Evolutionary conservation across 2,797 vertebrate species (phyloP).

Genomic region (Menidia menidia): DNA sequence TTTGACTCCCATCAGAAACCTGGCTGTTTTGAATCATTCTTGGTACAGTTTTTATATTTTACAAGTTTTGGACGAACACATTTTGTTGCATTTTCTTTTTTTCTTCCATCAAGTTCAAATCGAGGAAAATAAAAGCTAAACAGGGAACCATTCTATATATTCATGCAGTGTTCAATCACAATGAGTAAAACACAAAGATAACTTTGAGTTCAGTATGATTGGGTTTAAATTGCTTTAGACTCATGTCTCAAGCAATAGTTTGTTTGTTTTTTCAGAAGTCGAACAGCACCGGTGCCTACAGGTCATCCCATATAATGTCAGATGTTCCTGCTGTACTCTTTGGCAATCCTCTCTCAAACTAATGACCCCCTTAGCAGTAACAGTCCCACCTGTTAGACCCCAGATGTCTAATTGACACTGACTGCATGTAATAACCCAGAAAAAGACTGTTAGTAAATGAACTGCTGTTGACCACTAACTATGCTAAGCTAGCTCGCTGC

Average conservation of each 20-base stretch:
- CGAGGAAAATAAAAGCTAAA: too few relatives aligned
- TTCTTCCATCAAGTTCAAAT: too few relatives aligned
- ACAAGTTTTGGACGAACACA: too few relatives aligned
- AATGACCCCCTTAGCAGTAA: conserved; percentile 63
- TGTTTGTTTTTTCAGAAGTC: background rate
- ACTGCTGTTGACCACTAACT: conserved; percentile 67
- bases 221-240: too few relatives aligned
- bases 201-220: too few relatives aligned
- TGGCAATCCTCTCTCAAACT: conserved; percentile 44
- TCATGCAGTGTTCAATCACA: background rate
- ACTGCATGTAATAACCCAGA: conserved; percentile 73
- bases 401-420: conserved; percentile 70
- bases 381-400: conserved; percentile 69
- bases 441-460: conserved; percentile 72
- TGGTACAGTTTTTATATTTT: too few relatives aligned
- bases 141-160: background rate
- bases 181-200: background rate
- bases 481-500: conserved; percentile 46
- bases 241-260: too few relatives aligned
- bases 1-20: too few relatives aligned
- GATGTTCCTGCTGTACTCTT: conserved; percentile 31
- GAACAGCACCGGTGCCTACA: conserved; percentile 2
- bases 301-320: conserved; percentile 33
- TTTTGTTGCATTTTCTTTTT: too few relatives aligned
- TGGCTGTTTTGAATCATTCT: too few relatives aligned